phyloP scores from a whole-genome alignment of 2,888 invertebrate genomes.

The Gnatocerus cornutus region DNA sequence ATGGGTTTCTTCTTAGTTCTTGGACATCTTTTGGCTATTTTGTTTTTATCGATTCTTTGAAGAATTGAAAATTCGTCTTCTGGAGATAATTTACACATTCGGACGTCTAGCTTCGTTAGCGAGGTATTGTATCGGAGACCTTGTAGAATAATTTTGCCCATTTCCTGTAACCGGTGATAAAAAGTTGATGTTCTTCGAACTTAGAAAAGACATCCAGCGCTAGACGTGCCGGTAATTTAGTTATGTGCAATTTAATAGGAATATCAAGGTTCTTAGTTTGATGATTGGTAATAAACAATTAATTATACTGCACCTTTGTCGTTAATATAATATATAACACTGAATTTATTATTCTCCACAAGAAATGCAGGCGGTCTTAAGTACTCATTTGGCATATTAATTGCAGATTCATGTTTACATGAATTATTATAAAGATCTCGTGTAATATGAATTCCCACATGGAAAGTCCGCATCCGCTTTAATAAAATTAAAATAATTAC shows the following conservation, averaged over 20 bases:
- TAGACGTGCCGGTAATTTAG: too few relatives aligned
- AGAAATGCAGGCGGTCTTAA: too few relatives aligned
- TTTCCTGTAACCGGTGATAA: conserved; percentile 56
- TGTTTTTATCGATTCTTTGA: conserved; percentile 54
- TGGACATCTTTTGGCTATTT: conserved; percentile 25
- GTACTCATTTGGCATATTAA: too few relatives aligned
- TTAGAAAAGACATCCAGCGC: background rate
- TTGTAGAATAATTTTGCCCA: conserved; percentile 58
- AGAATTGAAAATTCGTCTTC: conserved; percentile 59
- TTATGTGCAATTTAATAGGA: background rate
- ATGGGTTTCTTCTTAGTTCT: conserved; percentile 26
- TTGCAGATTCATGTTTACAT: too few relatives aligned
- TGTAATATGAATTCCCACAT: conserved; percentile 16
- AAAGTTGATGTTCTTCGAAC: background rate
- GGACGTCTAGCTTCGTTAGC: conserved; percentile 61
- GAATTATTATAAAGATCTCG: too few relatives aligned
- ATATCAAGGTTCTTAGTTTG: background rate
- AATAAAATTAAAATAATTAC: conserved; percentile 55
- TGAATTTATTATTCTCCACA: too few relatives aligned
- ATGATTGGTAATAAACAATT: background rate
- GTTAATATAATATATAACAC: too few relatives aligned
- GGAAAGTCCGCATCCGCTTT: conserved; percentile 34
- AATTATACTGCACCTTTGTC: too few relatives aligned
- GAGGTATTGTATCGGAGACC: conserved; percentile 58
- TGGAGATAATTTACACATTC: conserved; percentile 61